These are phyloP conservation scores for Tortricodes alternella DNA, from an alignment of 2,888 invertebrate species.

Conservation along the genomic window DNA sequence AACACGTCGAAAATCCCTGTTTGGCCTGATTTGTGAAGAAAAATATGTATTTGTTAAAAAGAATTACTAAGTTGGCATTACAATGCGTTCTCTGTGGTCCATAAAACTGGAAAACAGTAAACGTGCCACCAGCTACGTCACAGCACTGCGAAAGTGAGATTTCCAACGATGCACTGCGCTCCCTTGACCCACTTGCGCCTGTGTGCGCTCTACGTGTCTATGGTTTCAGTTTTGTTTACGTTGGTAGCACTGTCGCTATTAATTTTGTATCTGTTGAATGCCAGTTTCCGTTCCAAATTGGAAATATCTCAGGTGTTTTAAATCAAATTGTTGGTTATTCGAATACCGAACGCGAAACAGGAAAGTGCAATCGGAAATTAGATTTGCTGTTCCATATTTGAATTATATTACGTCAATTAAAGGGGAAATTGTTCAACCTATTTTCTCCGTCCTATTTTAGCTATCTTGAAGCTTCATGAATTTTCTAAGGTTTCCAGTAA, in stretches of 20 bases:
- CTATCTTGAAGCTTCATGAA: too few relatives aligned
- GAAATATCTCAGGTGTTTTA: slow-evolving; percentile 2
- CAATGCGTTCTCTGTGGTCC: slow-evolving; percentile 14
- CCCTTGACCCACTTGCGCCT: slow-evolving; percentile 75
- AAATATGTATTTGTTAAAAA: neutral
- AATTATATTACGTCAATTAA: neutral
- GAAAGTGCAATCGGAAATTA: neutral
- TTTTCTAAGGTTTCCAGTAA: too few relatives aligned
- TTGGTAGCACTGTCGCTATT: slow-evolving; percentile 17
- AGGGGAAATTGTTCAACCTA: neutral
- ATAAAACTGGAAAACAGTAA: slow-evolving; percentile 46
- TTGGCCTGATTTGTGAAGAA: slow-evolving; percentile 37
- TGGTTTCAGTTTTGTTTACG: slow-evolving; percentile 31
- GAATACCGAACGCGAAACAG: neutral
- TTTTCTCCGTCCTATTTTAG: neutral
- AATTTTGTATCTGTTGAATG: slow-evolving; percentile 14
- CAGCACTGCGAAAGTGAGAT: slow-evolving; percentile 76
- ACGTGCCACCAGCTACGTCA: slow-evolving; percentile 53
- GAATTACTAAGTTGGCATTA: too few relatives aligned
- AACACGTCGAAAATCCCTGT: slow-evolving; percentile 46
- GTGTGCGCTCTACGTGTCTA: slow-evolving; percentile 29
- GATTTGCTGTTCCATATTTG: neutral
- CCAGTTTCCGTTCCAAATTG: slow-evolving; percentile 11
- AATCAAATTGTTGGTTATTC: neutral
- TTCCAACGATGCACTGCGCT: slow-evolving; percentile 80